Evolutionary conservation across 1,140 invertebrate species (phyloP).

Genomic region (Drosophila malerkotliana): DNA sequence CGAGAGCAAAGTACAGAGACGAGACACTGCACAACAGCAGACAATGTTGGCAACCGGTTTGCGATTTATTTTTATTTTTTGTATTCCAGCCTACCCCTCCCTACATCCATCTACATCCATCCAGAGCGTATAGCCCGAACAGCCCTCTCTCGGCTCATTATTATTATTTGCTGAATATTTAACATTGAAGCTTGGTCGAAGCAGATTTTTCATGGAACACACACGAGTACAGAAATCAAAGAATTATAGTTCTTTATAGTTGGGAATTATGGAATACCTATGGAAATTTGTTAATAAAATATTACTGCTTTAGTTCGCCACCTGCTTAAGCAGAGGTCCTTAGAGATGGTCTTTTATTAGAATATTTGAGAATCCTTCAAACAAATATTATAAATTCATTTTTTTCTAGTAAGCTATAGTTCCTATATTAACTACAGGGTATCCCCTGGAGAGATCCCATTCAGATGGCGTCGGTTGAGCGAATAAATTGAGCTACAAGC

Average conservation of each 20-base stretch:
- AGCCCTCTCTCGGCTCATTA: conserved; percentile 55
- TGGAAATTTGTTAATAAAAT: too few species aligned
- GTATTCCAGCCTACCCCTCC: conserved; percentile 2
- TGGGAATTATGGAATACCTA: conserved; percentile 18
- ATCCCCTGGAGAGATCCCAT: not conserved
- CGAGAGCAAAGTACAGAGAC: conserved; percentile 48
- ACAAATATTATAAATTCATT: too few species aligned
- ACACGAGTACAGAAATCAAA: conserved; percentile 4
- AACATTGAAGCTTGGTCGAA: conserved; percentile 54
- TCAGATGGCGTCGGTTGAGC: not conserved
- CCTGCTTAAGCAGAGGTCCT: too few species aligned
- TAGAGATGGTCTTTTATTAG: too few species aligned
- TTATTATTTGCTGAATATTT: conserved; percentile 77
- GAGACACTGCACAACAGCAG: conserved; percentile 52
- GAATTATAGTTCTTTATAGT: not conserved
- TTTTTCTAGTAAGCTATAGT: too few species aligned
- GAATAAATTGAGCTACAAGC: conserved; percentile 49
- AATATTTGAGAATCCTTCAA: too few species aligned
- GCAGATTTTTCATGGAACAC: conserved; percentile 44
- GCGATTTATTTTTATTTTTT: conserved; percentile 74
- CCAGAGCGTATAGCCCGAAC: not conserved
- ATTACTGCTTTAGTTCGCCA: too few species aligned
- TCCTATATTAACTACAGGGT: not conserved
- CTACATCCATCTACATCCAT: not conserved
- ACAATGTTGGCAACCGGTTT: conserved; percentile 73